phyloP scores from a whole-genome alignment of 2,888 invertebrate species.

The Halocaridina rubra region DNA sequence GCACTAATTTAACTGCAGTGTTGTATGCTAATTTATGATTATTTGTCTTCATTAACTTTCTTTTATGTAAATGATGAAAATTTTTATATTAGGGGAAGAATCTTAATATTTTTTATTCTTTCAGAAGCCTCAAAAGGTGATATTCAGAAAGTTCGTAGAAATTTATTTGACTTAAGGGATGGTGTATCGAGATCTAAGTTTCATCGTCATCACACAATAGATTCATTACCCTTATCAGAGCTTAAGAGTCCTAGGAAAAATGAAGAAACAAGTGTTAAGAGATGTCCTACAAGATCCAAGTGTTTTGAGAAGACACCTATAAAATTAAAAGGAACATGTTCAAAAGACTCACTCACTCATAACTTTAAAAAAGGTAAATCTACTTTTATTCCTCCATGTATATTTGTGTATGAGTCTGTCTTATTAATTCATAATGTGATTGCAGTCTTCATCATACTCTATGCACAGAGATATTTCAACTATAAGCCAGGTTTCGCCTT shows the following conservation, averaged over 20 bases:
- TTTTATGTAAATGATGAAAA: no score
- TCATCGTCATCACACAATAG: constrained; percentile 27
- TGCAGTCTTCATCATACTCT: no score
- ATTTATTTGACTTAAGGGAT: constrained; percentile 36
- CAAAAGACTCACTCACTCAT: constrained; percentile 4
- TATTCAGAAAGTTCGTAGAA: constrained; percentile 37
- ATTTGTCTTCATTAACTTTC: no score
- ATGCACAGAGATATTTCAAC: no score
- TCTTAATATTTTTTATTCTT: neutral
- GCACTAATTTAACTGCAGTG: no score
- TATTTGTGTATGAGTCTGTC: no score
- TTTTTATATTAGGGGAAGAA: no score
- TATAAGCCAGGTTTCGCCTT: no score
- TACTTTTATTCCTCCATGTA: no score
- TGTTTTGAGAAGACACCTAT: constrained; percentile 7
- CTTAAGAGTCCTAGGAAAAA: constrained; percentile 16
- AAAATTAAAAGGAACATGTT: neutral
- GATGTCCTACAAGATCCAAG: neutral
- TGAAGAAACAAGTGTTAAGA: neutral
- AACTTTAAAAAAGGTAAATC: constrained; percentile 26
- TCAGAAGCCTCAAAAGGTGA: constrained; percentile 4
- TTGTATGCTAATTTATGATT: no score
- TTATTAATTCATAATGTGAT: no score
- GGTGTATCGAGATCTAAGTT: constrained; percentile 9
- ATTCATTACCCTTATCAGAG: neutral